phyloP scores from a whole-genome alignment of 2,113 vertebrate genomes.

The Falcunculus frontatus region DNA sequence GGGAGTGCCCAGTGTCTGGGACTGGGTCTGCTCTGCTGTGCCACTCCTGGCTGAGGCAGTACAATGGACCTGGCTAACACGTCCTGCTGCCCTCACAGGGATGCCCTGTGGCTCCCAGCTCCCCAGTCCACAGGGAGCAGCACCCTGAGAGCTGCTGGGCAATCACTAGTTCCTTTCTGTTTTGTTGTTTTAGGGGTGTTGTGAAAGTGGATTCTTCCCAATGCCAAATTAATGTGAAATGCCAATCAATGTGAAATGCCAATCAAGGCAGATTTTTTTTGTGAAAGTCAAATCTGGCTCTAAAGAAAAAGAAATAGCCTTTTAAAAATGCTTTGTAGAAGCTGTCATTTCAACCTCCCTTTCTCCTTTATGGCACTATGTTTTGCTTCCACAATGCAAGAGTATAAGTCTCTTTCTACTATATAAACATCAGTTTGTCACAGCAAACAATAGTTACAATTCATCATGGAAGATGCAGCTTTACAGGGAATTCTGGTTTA shows the following conservation, averaged over 20 bases:
- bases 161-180: not conserved
- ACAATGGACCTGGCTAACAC: not conserved
- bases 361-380: not conserved
- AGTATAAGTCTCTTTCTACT: not conserved
- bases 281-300: not conserved
- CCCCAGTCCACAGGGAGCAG: not conserved
- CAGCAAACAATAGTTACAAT: not conserved
- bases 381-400: not conserved
- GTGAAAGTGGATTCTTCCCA: not conserved
- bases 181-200: no score
- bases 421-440: not conserved
- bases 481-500: not conserved
- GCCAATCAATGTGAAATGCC: not conserved
- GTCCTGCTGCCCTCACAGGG: not conserved
- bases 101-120: not conserved
- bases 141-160: no score
- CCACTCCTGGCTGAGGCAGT: not conserved
- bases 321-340: not conserved
- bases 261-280: not conserved
- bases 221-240: not conserved
- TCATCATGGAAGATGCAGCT: not conserved
- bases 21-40: accelerated
- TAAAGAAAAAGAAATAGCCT: not conserved
- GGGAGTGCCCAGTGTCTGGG: accelerated
- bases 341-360: not conserved